Evolutionary conservation across 2,113 vertebrate genomes (phyloP).

Genomic region (Cheirogaleus medius): DNA sequence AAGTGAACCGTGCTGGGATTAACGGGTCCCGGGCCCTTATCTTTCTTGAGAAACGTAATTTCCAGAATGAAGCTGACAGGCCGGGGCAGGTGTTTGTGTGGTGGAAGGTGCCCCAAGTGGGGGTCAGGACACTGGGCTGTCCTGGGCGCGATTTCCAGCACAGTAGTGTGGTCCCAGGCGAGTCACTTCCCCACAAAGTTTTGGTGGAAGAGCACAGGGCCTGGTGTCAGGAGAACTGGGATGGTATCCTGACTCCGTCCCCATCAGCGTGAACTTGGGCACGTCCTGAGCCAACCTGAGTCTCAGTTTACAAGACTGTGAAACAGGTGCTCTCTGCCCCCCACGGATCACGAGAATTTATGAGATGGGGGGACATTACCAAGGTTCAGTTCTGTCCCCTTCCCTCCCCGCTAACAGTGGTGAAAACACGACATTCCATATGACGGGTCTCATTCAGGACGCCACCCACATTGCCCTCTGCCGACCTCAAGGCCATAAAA

Average conservation of each 20-base stretch:
- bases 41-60: conserved; percentile 48
- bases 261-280: neutral
- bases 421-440: neutral
- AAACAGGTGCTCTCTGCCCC: neutral
- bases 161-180: neutral
- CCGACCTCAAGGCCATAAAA: neutral
- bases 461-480: neutral
- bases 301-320: neutral
- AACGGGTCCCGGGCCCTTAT: neutral
- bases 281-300: neutral
- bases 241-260: neutral
- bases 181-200: neutral
- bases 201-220: neutral
- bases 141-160: neutral
- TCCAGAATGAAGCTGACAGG: conserved; percentile 29
- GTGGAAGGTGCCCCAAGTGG: neutral
- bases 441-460: neutral
- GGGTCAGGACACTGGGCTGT: neutral
- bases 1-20: conserved; percentile 59
- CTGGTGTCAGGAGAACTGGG: neutral
- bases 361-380: neutral
- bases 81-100: neutral
- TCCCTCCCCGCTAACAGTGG: too few relatives aligned
- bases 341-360: neutral
- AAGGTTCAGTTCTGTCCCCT: neutral